A percentile compares a stretch with the other conserved stretches of the same genome.
Conservation (phyloP, 2,797 vertebrate genomes). For the Gobio occitaniae region DNA sequence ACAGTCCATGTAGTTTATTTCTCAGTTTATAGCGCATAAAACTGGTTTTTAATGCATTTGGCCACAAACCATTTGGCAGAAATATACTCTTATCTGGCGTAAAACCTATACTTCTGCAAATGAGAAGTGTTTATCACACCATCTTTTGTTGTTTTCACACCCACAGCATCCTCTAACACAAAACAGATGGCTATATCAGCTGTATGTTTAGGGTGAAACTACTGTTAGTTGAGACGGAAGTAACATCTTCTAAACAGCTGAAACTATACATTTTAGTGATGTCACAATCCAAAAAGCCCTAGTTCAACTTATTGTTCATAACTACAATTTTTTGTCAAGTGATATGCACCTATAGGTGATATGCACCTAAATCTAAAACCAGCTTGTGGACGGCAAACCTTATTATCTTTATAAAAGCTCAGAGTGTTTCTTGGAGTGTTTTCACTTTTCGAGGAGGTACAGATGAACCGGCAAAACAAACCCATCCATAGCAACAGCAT, state of each 20-base stretch:
- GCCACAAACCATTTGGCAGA: not conserved
- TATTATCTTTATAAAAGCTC: slow-evolving; percentile 44
- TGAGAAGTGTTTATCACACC: not conserved
- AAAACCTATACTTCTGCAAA: not conserved
- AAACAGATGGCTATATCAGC: not conserved
- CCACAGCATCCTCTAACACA: not conserved
- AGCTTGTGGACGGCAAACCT: not conserved
- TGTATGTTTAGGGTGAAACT: not conserved
- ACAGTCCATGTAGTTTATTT: not conserved
- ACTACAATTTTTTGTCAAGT: not conserved
- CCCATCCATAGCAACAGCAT: slow-evolving; percentile 71
- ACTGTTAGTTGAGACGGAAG: not conserved
- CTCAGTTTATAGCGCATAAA: not conserved
- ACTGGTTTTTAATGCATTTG: not conserved
- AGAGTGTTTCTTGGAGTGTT: slow-evolving; percentile 59
- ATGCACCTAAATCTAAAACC: slow-evolving; percentile 9
- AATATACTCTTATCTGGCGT: not conserved
- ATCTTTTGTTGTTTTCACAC: slow-evolving; percentile 18
- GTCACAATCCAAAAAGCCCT: not conserved
- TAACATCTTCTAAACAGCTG: not conserved
- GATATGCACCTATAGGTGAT: not conserved
- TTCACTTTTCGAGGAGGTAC: slow-evolving; percentile 68
- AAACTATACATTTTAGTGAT: not conserved
- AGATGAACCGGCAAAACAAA: slow-evolving; percentile 76
- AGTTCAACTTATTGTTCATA: not conserved